Conservation (phyloP, 2,888 invertebrate species). For the Aplocera efformata region DNA sequence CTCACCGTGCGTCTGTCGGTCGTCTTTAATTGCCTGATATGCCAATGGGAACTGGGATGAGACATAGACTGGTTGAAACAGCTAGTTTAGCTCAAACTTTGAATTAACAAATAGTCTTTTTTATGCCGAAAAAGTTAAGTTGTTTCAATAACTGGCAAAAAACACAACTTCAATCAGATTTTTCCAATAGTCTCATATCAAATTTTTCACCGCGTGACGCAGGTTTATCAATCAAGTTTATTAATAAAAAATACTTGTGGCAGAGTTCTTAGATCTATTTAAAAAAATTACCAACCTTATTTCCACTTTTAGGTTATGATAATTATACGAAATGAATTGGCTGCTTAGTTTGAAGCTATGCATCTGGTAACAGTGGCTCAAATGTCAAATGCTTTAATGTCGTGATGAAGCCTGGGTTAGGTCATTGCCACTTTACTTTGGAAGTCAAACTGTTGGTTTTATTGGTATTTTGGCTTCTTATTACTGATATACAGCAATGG, state of each 20-base stretch:
- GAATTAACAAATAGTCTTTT: too few relatives aligned
- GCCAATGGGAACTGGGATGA: conserved; percentile 48
- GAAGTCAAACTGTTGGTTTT: conserved; percentile 13
- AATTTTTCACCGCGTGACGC: too few relatives aligned
- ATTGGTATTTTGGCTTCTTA: conserved; percentile 4
- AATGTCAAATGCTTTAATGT: conserved; percentile 34
- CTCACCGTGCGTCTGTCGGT: conserved; percentile 60
- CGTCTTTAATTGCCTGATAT: conserved; percentile 75
- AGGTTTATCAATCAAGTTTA: too few relatives aligned
- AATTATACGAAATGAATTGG: not conserved
- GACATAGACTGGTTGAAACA: conserved; percentile 25
- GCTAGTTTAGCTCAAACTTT: conserved; percentile 22
- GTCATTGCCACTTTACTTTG: conserved; percentile 26
- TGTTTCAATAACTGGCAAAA: too few relatives aligned
- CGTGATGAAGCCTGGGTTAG: conserved; percentile 24
- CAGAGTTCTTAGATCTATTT: too few relatives aligned
- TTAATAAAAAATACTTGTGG: too few relatives aligned
- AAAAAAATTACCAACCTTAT: too few relatives aligned
- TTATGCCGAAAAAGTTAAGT: too few relatives aligned
- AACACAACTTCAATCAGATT: too few relatives aligned
- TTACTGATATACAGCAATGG: not conserved
- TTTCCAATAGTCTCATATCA: too few relatives aligned
- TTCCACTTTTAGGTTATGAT: too few relatives aligned
- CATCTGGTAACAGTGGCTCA: conserved; percentile 26
- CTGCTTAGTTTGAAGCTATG: conserved; percentile 7